Percentiles rank a stretch among this genome's conserved stretches.
Evolutionary conservation across 2,888 invertebrate genomes (phyloP).

Genomic region (Ophonus ardosiacus): DNA sequence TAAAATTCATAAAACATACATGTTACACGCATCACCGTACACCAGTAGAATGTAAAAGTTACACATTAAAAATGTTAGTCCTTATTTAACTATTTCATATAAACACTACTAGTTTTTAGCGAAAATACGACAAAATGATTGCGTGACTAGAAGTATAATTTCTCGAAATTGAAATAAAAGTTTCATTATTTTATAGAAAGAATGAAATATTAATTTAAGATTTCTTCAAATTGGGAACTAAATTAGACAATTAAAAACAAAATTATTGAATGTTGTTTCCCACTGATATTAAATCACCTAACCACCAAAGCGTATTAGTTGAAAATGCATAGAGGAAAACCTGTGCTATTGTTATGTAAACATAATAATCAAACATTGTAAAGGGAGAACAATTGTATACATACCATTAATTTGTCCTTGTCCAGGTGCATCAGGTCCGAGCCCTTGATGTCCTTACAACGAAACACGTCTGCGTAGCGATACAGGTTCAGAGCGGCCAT

Average conservation of each 20-base stretch:
- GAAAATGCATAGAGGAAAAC: conserved; percentile 10
- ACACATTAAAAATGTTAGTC: conserved; percentile 27
- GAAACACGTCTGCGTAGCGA: conserved; percentile 84
- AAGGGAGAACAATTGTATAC: conserved; percentile 67
- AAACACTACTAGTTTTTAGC: conserved; percentile 29
- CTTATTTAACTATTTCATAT: conserved; percentile 24
- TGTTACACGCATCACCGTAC: conserved; percentile 37
- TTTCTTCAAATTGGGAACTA: not conserved
- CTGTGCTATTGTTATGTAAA: conserved; percentile 24
- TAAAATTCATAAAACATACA: conserved; percentile 50
- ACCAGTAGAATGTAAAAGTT: conserved; percentile 39
- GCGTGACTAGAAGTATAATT: conserved; percentile 10
- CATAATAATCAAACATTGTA: conserved; percentile 19
- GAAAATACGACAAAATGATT: conserved; percentile 11
- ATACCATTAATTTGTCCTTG: conserved; percentile 83
- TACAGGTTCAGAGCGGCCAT: conserved; percentile 86
- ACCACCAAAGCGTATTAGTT: conserved; percentile 20
- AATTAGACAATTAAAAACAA: not conserved
- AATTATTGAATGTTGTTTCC: not conserved
- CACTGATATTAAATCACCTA: conserved; percentile 15
- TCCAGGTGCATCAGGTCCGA: conserved; percentile 82
- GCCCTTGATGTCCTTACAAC: conserved; percentile 84
- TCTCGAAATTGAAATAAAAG: conserved; percentile 16
- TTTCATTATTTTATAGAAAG: not conserved
- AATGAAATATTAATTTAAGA: conserved; percentile 1